Conservation (phyloP, 2,888 invertebrate genomes). For the Epinotia nisella region DNA sequence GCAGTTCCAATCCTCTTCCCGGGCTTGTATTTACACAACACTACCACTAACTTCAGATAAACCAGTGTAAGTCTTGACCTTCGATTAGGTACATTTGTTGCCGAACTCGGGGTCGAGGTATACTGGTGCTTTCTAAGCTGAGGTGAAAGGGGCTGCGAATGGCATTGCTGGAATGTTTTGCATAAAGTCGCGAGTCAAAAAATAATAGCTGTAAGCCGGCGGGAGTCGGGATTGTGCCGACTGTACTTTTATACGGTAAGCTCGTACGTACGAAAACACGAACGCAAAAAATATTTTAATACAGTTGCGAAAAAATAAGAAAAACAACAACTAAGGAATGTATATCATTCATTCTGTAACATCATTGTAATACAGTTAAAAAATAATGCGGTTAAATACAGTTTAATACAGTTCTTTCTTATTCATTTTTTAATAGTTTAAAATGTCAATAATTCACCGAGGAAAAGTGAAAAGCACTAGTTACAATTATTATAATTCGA, state of each 20-base stretch:
- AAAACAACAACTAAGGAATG: too few relatives aligned
- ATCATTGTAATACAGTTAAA: too few relatives aligned
- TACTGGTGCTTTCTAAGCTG: not conserved
- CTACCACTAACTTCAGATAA: not conserved
- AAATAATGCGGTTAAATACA: too few relatives aligned
- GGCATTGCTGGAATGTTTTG: slow-evolving; percentile 22
- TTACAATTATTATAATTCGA: too few relatives aligned
- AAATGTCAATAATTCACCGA: too few relatives aligned
- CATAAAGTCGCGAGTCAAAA: slow-evolving; percentile 37
- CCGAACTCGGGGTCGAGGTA: not conserved
- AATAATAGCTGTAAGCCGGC: slow-evolving; percentile 40
- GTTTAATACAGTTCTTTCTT: too few relatives aligned
- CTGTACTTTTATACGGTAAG: slow-evolving; percentile 4
- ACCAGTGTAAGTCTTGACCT: not conserved
- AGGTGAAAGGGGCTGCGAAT: not conserved
- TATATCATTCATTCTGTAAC: too few relatives aligned
- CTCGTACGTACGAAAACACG: not conserved
- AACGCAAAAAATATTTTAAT: not conserved
- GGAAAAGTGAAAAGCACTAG: too few relatives aligned
- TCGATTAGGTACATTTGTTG: not conserved
- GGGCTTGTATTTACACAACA: not conserved
- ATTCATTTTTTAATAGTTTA: too few relatives aligned
- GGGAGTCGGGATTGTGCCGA: slow-evolving; percentile 15
- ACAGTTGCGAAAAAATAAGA: too few relatives aligned
- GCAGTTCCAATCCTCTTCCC: slow-evolving; percentile 24